A percentile compares a stretch with the other conserved stretches of the same genome.
Evolutionary conservation across 30 jellyfish, hydroid and myxozoan species (phyloP).

Genomic region (Aurelia sp.): DNA sequence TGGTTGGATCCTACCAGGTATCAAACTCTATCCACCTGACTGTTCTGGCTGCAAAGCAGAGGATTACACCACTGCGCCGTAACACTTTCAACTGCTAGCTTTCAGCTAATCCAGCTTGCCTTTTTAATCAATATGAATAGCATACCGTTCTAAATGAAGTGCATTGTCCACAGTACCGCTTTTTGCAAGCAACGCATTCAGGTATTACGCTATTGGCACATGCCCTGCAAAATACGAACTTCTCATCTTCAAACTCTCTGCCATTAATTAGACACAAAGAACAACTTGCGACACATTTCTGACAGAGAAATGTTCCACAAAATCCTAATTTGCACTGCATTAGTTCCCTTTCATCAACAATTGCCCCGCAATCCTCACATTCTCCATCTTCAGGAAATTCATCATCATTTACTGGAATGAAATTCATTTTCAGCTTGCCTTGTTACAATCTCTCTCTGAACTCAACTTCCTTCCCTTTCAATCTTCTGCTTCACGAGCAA

Average conservation of each 20-base stretch:
- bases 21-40: too few relatives aligned
- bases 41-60: too few relatives aligned
- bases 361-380: constrained; percentile 43
- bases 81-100: too few relatives aligned
- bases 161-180: constrained; percentile 44
- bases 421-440: neutral
- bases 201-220: constrained; percentile 39
- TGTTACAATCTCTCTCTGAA: too few relatives aligned
- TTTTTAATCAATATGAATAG: neutral
- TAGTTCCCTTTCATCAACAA: constrained; percentile 14
- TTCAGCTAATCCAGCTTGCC: too few relatives aligned
- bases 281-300: constrained; percentile 14
- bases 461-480: too few relatives aligned
- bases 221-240: constrained; percentile 15
- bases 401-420: neutral
- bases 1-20: too few relatives aligned
- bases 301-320: constrained; percentile 44
- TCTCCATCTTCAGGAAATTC: constrained; percentile 4
- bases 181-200: constrained; percentile 19
- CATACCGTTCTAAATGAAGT: constrained; percentile 45
- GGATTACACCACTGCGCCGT: too few relatives aligned
- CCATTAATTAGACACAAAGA: constrained; percentile 14
- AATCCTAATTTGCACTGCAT: constrained; percentile 53
- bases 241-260: neutral
- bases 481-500: too few relatives aligned